phyloP scores from a whole-genome alignment of 1,140 invertebrate genomes.

The Cydia strobilella region DNA sequence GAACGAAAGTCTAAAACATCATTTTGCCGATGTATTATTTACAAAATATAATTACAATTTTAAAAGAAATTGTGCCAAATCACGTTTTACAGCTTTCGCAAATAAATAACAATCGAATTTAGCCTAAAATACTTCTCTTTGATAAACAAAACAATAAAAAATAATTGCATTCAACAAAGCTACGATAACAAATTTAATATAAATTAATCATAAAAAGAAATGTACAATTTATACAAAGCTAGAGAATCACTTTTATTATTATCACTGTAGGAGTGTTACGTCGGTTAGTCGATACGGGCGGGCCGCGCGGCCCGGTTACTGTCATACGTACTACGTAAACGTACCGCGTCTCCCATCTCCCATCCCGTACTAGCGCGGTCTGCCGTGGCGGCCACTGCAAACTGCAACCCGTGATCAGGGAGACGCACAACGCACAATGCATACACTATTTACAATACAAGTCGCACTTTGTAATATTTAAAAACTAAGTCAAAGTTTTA shows the following conservation, averaged over 20 bases:
- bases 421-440: slow-evolving; percentile 31
- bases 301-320: slow-evolving; percentile 9
- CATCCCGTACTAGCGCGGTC: too few relatives aligned
- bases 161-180: slow-evolving; percentile 80
- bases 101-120: slow-evolving; percentile 80
- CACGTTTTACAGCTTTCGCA: slow-evolving; percentile 72
- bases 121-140: slow-evolving; percentile 78
- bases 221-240: slow-evolving; percentile 77
- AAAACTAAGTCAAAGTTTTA: slow-evolving; percentile 36
- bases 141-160: slow-evolving; percentile 80
- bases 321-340: too few relatives aligned
- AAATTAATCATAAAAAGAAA: slow-evolving; percentile 78
- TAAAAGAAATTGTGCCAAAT: slow-evolving; percentile 63
- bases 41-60: slow-evolving; percentile 62
- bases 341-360: too few relatives aligned
- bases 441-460: slow-evolving; percentile 54
- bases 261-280: slow-evolving; percentile 64
- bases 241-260: slow-evolving; percentile 72
- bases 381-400: too few relatives aligned
- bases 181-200: slow-evolving; percentile 80
- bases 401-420: not conserved
- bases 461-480: slow-evolving; percentile 25
- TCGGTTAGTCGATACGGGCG: slow-evolving; percentile 43
- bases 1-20: slow-evolving; percentile 69
- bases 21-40: slow-evolving; percentile 66